Conservation (phyloP, 2,888 invertebrate genomes). For the Drosophila sordidula region DNA sequence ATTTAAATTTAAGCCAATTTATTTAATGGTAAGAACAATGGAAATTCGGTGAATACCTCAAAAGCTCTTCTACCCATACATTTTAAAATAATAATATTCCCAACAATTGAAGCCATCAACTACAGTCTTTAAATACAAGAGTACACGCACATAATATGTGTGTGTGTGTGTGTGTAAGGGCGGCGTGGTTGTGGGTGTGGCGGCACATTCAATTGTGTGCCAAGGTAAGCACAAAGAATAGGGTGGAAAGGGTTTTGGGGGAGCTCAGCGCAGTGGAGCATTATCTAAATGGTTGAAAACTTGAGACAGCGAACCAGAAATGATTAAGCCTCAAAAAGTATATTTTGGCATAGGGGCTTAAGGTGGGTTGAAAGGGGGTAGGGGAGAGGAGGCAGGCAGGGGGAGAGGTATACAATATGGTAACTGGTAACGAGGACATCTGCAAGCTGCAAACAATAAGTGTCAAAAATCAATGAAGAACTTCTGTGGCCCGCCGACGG, state of each 20-base stretch:
- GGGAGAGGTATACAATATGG: constrained; percentile 1
- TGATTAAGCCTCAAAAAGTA: constrained; percentile 39
- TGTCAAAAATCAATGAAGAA: constrained; percentile 70
- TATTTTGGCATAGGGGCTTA: constrained; percentile 2
- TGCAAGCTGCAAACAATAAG: constrained; percentile 57
- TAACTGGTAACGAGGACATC: constrained; percentile 29
- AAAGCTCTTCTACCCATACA: background rate
- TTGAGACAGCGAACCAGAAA: constrained; percentile 37
- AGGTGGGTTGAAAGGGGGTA: background rate
- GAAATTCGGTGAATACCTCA: background rate
- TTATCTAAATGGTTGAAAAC: constrained; percentile 18
- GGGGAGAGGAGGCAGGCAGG: background rate
- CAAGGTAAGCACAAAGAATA: constrained; percentile 8
- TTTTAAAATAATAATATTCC: background rate
- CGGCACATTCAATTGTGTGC: constrained; percentile 15
- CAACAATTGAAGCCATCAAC: constrained; percentile 1
- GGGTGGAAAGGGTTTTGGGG: constrained; percentile 1
- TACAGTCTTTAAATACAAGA: constrained; percentile 8
- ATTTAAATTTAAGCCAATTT: background rate
- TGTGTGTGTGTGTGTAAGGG: background rate
- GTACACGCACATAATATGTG: constrained; percentile 6
- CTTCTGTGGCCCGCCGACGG: constrained; percentile 49
- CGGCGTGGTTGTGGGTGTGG: background rate
- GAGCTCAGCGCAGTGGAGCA: constrained; percentile 25
- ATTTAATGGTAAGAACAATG: background rate